phyloP scores from a whole-genome alignment of 2,113 vertebrate genomes.

The Sylvietta virens region DNA sequence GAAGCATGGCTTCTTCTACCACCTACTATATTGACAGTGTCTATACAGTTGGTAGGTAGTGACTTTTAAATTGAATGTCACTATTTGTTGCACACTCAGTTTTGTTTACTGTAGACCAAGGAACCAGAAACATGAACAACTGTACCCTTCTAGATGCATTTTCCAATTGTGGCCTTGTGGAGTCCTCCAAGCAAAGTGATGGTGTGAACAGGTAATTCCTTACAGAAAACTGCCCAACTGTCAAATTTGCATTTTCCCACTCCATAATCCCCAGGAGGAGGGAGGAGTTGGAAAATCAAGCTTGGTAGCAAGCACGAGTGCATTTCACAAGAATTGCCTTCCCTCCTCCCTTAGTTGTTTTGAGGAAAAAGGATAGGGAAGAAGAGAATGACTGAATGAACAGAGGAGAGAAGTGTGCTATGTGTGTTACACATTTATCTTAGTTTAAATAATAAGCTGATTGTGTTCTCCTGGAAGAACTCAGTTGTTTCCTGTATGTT shows the following conservation, averaged over 20 bases:
- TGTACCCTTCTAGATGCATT: background rate
- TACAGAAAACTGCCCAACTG: background rate
- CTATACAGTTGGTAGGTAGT: background rate
- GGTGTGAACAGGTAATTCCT: background rate
- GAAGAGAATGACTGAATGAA: background rate
- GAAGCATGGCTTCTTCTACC: background rate
- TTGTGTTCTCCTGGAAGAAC: background rate
- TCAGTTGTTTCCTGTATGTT: background rate
- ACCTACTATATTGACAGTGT: background rate
- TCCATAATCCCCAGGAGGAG: background rate
- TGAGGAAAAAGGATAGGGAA: background rate
- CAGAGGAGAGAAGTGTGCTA: background rate
- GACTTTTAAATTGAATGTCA: background rate
- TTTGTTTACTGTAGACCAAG: background rate
- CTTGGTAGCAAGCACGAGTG: background rate
- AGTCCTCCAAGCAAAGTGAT: background rate
- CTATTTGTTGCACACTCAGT: background rate
- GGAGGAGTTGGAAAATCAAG: background rate
- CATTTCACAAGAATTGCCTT: background rate
- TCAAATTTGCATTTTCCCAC: background rate
- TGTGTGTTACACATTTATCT: background rate
- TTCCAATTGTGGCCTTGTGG: background rate
- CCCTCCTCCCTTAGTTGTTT: background rate
- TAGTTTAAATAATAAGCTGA: background rate
- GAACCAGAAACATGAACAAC: background rate